Evolutionary conservation across 2,797 vertebrate genomes (phyloP).

Genomic region (Anolis apletophallus): DNA sequence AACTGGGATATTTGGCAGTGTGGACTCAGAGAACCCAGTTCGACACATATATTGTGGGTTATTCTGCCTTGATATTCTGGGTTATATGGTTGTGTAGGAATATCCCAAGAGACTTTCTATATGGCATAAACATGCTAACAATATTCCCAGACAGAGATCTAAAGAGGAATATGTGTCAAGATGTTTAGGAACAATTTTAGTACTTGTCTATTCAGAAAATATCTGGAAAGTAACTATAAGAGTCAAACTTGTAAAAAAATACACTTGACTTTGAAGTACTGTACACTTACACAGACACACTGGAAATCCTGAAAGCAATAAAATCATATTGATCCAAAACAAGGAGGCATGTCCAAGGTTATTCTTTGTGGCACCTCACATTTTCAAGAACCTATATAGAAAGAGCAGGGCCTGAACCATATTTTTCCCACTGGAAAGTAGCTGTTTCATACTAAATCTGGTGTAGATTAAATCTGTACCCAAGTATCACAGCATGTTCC

Average conservation of each 20-base stretch:
- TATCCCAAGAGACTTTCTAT: too few relatives aligned
- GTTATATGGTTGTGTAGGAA: too few relatives aligned
- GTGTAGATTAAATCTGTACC: not conserved
- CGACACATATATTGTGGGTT: too few relatives aligned
- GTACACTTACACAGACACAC: not conserved
- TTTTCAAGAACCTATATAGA: not conserved
- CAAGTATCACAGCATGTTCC: not conserved
- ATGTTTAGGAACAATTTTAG: not conserved
- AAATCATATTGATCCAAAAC: not conserved
- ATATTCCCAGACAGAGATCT: not conserved
- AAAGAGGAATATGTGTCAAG: not conserved
- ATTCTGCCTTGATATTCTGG: too few relatives aligned
- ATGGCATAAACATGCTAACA: not conserved
- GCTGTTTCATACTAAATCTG: not conserved
- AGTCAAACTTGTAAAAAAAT: not conserved
- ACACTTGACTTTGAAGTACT: not conserved
- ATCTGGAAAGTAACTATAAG: not conserved
- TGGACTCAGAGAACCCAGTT: too few relatives aligned
- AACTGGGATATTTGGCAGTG: too few relatives aligned
- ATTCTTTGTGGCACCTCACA: not conserved
- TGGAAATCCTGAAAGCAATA: not conserved
- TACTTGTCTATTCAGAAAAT: not conserved
- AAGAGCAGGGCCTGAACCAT: not conserved
- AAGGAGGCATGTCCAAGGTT: not conserved
- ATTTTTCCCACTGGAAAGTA: not conserved